A percentile compares a stretch with the other conserved stretches of the same genome.
Evolutionary conservation across 1,140 invertebrate genomes (phyloP).

Genomic region (Chironomus tepperi): DNA sequence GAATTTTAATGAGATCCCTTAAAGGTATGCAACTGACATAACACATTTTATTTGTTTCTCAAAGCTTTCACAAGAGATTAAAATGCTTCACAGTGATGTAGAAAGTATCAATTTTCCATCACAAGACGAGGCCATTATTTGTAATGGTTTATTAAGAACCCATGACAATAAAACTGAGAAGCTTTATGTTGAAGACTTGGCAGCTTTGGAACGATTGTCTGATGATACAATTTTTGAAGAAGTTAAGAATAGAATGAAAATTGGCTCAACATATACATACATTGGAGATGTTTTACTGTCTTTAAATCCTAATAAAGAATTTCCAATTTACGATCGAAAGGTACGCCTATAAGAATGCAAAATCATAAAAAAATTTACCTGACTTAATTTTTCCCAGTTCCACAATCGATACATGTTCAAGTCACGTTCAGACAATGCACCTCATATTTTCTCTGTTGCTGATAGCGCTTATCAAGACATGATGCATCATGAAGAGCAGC

Average conservation of each 20-base stretch:
- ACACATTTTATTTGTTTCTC: conserved; percentile 29
- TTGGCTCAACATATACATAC: conserved; percentile 73
- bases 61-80: conserved; percentile 52
- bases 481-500: conserved; percentile 69
- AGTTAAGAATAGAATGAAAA: conserved; percentile 58
- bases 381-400: conserved; percentile 46
- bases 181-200: conserved; percentile 79
- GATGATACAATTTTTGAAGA: conserved; percentile 72
- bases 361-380: not conserved
- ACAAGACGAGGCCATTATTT: conserved; percentile 33
- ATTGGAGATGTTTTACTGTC: conserved; percentile 82
- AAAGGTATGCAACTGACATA: conserved; percentile 18
- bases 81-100: conserved; percentile 45
- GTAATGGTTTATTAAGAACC: conserved; percentile 37
- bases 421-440: conserved; percentile 78
- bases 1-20: not conserved
- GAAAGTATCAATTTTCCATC: conserved; percentile 28
- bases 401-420: conserved; percentile 75
- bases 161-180: conserved; percentile 49
- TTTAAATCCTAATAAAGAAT: conserved; percentile 77
- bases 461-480: conserved; percentile 80
- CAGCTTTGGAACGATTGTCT: conserved; percentile 64
- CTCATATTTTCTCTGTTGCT: conserved; percentile 82
- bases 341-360: not conserved
- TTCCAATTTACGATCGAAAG: conserved; percentile 34